A percentile compares a stretch with the other conserved stretches of the same genome.
Conservation (phyloP, 2,888 invertebrate species). For the Ormyrus nitidulus region DNA sequence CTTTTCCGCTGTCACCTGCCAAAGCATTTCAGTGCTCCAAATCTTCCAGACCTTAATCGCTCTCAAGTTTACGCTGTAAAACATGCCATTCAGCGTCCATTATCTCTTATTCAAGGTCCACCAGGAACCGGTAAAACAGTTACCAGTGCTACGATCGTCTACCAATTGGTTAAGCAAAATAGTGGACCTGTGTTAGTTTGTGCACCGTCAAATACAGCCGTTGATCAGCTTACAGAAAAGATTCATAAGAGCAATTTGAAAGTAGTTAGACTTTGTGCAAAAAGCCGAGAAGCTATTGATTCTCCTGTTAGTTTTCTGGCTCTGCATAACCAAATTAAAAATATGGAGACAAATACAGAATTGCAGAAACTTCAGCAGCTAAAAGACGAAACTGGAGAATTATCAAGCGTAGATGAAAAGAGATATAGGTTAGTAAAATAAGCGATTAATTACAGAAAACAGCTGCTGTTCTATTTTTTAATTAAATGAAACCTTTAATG, state of each 20-base stretch:
- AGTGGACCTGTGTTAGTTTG: conserved; percentile 97
- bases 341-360: conserved; percentile 94
- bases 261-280: conserved; percentile 95
- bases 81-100: conserved; percentile 95
- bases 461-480: neutral
- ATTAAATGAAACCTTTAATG: neutral
- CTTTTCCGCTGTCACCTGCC: conserved; percentile 94
- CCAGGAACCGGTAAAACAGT: conserved; percentile 99
- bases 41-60: conserved; percentile 97
- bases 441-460: too few relatives aligned
- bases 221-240: conserved; percentile 99
- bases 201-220: conserved; percentile 96
- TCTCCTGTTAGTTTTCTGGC: conserved; percentile 98
- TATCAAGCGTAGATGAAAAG: conserved; percentile 96
- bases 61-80: conserved; percentile 98
- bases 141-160: conserved; percentile 99
- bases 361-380: conserved; percentile 95
- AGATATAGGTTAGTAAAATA: conserved; percentile 81
- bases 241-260: conserved; percentile 98
- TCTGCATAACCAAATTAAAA: conserved; percentile 97
- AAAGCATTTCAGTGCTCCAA: conserved; percentile 97
- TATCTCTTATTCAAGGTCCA: conserved; percentile 97
- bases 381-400: conserved; percentile 98
- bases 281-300: conserved; percentile 98
- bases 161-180: conserved; percentile 98